phyloP scores from a whole-genome alignment of 2,113 vertebrate genomes.

The Datnioides undecimradiatus region DNA sequence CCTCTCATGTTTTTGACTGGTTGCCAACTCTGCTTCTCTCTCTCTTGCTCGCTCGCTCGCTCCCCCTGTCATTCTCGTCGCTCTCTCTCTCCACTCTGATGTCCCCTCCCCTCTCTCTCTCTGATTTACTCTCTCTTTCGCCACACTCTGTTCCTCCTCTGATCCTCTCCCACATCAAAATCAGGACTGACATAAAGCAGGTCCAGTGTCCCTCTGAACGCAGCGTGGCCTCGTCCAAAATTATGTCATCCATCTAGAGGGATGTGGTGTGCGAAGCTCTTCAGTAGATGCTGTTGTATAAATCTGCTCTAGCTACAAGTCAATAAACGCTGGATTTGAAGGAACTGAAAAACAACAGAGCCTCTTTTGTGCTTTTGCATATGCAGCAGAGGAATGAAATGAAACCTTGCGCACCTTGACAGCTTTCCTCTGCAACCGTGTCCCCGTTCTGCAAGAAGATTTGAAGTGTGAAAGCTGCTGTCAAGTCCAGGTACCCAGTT shows the following conservation, averaged over 20 bases:
- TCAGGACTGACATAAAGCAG: slow-evolving; percentile 58
- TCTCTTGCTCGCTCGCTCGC: slow-evolving; percentile 15
- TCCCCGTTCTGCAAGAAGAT: background rate
- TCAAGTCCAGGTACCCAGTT: background rate
- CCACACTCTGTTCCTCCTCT: slow-evolving; percentile 41
- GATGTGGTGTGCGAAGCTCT: slow-evolving; percentile 6
- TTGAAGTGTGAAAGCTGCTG: background rate
- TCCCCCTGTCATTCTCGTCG: slow-evolving; percentile 41
- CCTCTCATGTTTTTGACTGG: slow-evolving; percentile 80
- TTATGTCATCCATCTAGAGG: slow-evolving; percentile 56
- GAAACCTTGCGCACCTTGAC: slow-evolving; percentile 9
- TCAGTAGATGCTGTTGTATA: background rate
- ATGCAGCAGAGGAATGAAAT: slow-evolving; percentile 17
- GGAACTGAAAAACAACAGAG: slow-evolving; percentile 3
- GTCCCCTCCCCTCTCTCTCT: slow-evolving; percentile 35
- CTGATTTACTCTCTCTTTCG: slow-evolving; percentile 60
- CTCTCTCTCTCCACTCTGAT: slow-evolving; percentile 25
- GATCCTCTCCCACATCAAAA: slow-evolving; percentile 64
- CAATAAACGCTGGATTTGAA: slow-evolving; percentile 8
- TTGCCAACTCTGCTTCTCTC: slow-evolving; percentile 63
- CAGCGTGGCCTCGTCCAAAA: slow-evolving; percentile 29
- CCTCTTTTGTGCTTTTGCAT: slow-evolving; percentile 10
- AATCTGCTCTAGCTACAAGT: slow-evolving; percentile 14
- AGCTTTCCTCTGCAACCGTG: background rate
- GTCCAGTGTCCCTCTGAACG: slow-evolving; percentile 44